These are phyloP conservation scores for Macrotus californicus DNA, from an alignment of 2,113 vertebrate species.

Conservation along the genomic window DNA sequence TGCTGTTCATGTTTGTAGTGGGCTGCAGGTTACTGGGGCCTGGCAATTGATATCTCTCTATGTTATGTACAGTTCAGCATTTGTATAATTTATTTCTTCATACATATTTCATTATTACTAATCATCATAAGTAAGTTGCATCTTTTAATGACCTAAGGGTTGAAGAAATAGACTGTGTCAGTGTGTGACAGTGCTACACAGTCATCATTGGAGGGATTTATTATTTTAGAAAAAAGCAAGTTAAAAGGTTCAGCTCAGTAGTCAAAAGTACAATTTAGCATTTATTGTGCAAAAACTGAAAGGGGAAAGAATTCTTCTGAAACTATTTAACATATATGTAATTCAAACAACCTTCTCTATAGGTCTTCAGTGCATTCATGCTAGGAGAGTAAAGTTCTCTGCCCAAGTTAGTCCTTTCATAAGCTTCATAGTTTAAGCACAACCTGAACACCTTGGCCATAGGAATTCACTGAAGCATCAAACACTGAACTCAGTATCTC, in stretches of 20 bases:
- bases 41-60: conserved; percentile 33
- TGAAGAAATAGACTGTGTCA: conserved; percentile 67
- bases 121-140: conserved; percentile 60
- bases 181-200: conserved; percentile 21
- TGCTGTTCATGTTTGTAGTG: neutral
- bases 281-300: conserved; percentile 67
- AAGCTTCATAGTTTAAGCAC: conserved; percentile 73
- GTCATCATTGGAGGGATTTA: conserved; percentile 49
- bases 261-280: conserved; percentile 71
- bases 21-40: conserved; percentile 4
- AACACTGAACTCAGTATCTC: conserved; percentile 71
- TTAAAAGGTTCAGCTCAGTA: conserved; percentile 70
- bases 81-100: conserved; percentile 69
- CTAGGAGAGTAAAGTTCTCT: conserved; percentile 75
- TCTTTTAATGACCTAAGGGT: conserved; percentile 64
- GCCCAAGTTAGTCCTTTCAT: conserved; percentile 76
- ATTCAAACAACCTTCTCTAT: conserved; percentile 77
- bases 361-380: conserved; percentile 74
- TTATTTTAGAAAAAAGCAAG: conserved; percentile 61
- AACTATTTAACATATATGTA: conserved; percentile 77
- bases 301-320: conserved; percentile 68
- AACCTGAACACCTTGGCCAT: conserved; percentile 76
- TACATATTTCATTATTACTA: conserved; percentile 70
- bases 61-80: conserved; percentile 31
- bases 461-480: conserved; percentile 78